Conservation (phyloP, 2,113 vertebrate genomes). For the Axis porcinus region DNA sequence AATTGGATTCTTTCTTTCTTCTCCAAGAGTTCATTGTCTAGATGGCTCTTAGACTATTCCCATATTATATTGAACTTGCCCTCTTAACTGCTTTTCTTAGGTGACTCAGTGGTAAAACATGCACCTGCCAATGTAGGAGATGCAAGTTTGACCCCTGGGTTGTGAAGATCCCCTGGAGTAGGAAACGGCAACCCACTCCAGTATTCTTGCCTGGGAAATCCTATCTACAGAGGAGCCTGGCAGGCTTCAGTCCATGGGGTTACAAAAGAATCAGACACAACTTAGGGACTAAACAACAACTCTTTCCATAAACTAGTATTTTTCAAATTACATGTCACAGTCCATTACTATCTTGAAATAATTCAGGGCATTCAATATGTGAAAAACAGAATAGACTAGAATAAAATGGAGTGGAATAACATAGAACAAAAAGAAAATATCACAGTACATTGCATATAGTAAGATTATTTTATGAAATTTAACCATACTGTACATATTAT, state of each 20-base stretch:
- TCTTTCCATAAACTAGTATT: neutral
- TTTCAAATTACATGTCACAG: neutral
- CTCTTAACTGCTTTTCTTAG: neutral
- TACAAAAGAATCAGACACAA: neutral
- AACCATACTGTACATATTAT: neutral
- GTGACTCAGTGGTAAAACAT: neutral
- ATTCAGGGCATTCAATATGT: neutral
- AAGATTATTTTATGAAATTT: neutral
- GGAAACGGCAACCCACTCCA: neutral
- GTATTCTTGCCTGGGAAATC: neutral
- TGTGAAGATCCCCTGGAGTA: neutral
- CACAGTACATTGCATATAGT: neutral
- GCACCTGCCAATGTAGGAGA: neutral
- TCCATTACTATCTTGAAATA: neutral
- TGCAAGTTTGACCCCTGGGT: neutral
- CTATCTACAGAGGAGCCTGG: neutral
- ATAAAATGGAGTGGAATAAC: neutral
- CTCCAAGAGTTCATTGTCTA: neutral
- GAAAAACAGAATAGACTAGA: neutral
- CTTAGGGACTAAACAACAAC: neutral
- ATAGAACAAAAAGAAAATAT: neutral
- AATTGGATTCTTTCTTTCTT: neutral
- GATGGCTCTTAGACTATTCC: neutral
- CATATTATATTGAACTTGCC: neutral
- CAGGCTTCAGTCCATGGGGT: neutral